Base-by-base conservation (phyloP, 2,888 invertebrate species). In the Dyspetes luteomarginatus region DNA sequence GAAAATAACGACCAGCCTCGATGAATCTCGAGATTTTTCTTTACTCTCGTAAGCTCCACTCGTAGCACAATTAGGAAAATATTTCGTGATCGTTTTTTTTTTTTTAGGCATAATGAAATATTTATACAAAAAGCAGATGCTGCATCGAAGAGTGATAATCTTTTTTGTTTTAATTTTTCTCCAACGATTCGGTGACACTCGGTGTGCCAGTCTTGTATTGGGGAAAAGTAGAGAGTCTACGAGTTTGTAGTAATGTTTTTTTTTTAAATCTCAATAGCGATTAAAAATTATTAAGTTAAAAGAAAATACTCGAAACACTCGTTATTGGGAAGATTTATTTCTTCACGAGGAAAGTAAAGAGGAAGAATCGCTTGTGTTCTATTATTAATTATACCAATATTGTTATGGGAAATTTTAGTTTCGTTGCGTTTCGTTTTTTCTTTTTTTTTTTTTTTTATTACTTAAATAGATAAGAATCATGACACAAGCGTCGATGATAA, bases 301-400 rank as follows among this genome's bases (percentile, higher is more conserved):
- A 26, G n/a, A 41, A 22, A 15, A 43, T 62, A 64, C 62, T 62
- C 62, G 52, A 55, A 55, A 60, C 36, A 62, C 41, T 28, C 41
- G 60, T 76, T 36, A 71, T 28, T 71, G n/a, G 67, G 12, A 12
- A 67, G 45, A 50, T n/a, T 45, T 67, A 48, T 72, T 64, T 71
- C 67, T 50, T 43, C 9, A 62, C 52, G 65, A n/a, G 36, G 45
- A 22, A 30, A 71, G 15, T 52, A 36, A 12, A 28, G 62, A 30
- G 69, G 28, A 17, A 30, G 71, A 56, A 74, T 76, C 58, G 26
- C 69, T 65, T 74, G 71, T 81, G 72, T 81, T 82, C 64, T 72
- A 75, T 81, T 78, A 78, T 78, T 75, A 36, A 83, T 81, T 65
- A 17, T 76, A 69, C 52, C 55, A 55, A 76, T 55, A 62, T 76